Base-by-base conservation (phyloP, 2,888 invertebrate genomes). In the Bombylius major region DNA sequence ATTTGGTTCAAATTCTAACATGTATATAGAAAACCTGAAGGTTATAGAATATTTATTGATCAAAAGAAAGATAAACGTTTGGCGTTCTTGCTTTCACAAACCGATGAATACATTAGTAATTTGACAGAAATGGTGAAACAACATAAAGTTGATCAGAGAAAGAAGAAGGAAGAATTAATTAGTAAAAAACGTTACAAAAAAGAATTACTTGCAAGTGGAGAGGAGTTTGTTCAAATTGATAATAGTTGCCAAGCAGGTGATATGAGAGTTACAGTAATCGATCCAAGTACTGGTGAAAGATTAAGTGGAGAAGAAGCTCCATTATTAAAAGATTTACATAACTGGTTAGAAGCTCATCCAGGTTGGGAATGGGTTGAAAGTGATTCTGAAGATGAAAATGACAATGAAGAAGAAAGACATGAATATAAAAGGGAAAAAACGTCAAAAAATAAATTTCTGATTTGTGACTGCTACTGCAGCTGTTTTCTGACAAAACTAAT, bases 31-130 rank as follows among this genome's bases (percentile, higher is more conserved):
- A n/a, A n/a, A n/a, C n/a, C n/a, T n/a, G 99, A 98, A 73, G 99
- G 99, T 59, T 99, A 99, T 78, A 82, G 99, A 62, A 98, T 98
- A 73, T 83, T 99, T 53, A 98, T 99, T 68, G 99, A 99, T 82
- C 97, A 99, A 75, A 99, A 99, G 84, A 99, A 99, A 82, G 99
- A 99, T 77, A 96, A 97, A 75, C 88, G 99, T 55, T 77, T 99
- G 69, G 98, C 98, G 51, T 98, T 97, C 82, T 80, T 99, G 54
- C 79, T 99, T 53, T 89, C 93, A 1, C 99, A 99, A 77, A 99
- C 99, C 4, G 99, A 99, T 76, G 98, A 99, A 71, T 99, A 98
- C 71, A 96, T 99, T 66, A 84, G 88, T 64, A 97, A 94, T 74
- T 82, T 99, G 59, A 97, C 96, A 0, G 94, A 94, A 75, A 93